phyloP scores from a whole-genome alignment of 2,888 invertebrate species.

The Sarcophaga rosellei region DNA sequence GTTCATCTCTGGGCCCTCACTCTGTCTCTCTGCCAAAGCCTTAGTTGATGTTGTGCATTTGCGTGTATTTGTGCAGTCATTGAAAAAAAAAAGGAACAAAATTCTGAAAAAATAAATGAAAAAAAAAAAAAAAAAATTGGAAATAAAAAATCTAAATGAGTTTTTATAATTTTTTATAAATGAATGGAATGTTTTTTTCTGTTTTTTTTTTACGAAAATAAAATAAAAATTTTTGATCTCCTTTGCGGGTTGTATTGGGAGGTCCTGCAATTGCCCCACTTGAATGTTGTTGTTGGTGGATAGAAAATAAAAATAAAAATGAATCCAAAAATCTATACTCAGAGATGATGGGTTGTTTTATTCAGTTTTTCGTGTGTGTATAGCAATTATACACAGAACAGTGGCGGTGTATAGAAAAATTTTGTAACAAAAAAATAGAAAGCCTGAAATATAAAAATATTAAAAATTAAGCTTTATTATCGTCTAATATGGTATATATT shows the following conservation, averaged over 20 bases:
- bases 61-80: conserved; percentile 45
- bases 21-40: conserved; percentile 1
- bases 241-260: conserved; percentile 27
- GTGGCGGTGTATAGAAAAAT: conserved; percentile 30
- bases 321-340: conserved; percentile 17
- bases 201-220: conserved; percentile 45
- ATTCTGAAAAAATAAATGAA: background rate
- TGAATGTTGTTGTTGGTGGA: conserved; percentile 21
- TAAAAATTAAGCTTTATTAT: no score
- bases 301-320: conserved; percentile 37
- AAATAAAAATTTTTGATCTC: conserved; percentile 55
- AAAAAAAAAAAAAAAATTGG: conserved; percentile 10
- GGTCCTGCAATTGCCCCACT: conserved; percentile 42
- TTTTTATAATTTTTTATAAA: conserved; percentile 64
- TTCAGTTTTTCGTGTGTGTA: conserved; percentile 31
- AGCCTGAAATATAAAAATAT: no score
- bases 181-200: conserved; percentile 19
- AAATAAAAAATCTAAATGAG: conserved; percentile 64
- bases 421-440: no score
- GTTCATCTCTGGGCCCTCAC: background rate
- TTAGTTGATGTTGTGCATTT: background rate
- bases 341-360: conserved; percentile 39
- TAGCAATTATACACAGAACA: conserved; percentile 26
- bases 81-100: conserved; percentile 5
- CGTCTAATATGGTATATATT: no score